Conservation (phyloP, 2,888 invertebrate species). For the Thymelicus sylvestris region DNA sequence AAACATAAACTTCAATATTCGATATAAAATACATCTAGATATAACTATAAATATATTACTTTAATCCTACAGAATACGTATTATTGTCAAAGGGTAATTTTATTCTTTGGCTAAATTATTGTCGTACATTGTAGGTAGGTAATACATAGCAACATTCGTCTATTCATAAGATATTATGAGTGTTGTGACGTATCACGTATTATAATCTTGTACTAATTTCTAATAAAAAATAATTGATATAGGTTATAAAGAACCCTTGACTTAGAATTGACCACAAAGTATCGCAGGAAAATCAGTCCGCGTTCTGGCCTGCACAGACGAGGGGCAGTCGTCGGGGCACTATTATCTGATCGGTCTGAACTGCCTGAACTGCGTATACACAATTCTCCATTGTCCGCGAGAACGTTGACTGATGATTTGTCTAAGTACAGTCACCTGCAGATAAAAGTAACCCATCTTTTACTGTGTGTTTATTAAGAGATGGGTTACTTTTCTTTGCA, state of each 20-base stretch:
- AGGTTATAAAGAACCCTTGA: not conserved
- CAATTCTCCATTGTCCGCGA: too few relatives aligned
- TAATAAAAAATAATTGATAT: constrained; percentile 29
- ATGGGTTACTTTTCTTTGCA: too few relatives aligned
- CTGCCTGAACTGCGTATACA: too few relatives aligned
- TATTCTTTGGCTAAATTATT: constrained; percentile 21
- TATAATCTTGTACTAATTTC: not conserved
- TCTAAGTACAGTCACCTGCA: too few relatives aligned
- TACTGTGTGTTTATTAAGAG: too few relatives aligned
- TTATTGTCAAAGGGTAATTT: constrained; percentile 20
- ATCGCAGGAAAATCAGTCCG: not conserved
- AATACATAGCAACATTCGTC: not conserved
- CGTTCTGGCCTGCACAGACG: too few relatives aligned
- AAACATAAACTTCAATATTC: constrained; percentile 17
- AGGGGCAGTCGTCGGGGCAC: too few relatives aligned
- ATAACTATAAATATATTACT: constrained; percentile 4
- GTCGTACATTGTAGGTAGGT: constrained; percentile 12
- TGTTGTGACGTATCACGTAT: not conserved
- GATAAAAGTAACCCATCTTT: too few relatives aligned
- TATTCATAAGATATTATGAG: too few relatives aligned
- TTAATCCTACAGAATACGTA: constrained; percentile 8
- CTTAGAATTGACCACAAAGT: constrained; percentile 25
- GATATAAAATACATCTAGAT: constrained; percentile 15
- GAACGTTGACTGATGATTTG: too few relatives aligned
- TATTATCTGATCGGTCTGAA: too few relatives aligned